Evolutionary conservation across 2,888 invertebrate genomes (phyloP).

Genomic region (Pediacus dermestoides): DNA sequence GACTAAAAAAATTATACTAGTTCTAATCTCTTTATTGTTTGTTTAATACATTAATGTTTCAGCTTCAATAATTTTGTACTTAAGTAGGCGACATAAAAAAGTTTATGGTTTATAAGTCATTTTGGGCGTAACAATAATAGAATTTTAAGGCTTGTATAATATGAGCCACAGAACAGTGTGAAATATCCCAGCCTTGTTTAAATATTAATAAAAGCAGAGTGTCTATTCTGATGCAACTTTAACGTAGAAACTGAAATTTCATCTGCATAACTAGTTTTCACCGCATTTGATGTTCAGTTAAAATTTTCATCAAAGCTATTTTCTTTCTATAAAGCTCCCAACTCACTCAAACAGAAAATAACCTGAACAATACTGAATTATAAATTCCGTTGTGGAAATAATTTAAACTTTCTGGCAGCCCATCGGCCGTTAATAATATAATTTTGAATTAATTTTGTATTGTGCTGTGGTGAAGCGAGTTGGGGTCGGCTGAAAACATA

Average conservation of each 20-base stretch:
- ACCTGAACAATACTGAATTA: conserved; percentile 3
- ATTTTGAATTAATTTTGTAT: conserved; percentile 11
- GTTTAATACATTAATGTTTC: no score
- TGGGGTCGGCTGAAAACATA: conserved; percentile 3
- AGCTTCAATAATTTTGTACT: no score
- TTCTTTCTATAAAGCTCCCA: conserved; percentile 21
- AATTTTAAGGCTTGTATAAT: conserved; percentile 10
- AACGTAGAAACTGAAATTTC: conserved; percentile 17
- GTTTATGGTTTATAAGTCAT: no score
- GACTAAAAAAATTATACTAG: no score
- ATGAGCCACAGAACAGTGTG: conserved; percentile 6
- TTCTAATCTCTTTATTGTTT: no score
- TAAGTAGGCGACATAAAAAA: no score
- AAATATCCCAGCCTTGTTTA: conserved; percentile 11
- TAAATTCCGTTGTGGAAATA: conserved; percentile 8
- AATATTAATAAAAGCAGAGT: conserved; percentile 11
- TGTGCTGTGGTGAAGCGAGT: conserved; percentile 9
- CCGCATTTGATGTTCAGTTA: conserved; percentile 20
- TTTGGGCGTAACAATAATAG: conserved; percentile 12
- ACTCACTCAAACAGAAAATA: conserved; percentile 15
- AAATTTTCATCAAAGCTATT: conserved; percentile 27
- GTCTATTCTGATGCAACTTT: conserved; percentile 12
- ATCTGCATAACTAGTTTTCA: conserved; percentile 29
- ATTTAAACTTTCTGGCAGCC: neutral
- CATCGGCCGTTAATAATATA: conserved; percentile 8